Conservation (phyloP, 2,888 invertebrate species). For the Hyles lineata region DNA sequence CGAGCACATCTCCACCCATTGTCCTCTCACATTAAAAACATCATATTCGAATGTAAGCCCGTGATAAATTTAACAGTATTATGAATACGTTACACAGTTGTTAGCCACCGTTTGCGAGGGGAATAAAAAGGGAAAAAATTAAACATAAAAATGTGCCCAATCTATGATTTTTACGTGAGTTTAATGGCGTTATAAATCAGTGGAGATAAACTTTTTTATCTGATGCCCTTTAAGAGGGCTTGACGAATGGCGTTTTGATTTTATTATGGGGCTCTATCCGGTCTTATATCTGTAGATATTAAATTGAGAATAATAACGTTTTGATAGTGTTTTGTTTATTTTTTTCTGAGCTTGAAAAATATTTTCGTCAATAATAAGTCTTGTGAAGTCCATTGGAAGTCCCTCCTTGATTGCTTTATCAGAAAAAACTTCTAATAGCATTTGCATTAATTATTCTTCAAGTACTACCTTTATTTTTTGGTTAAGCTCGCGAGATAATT, state of each 20-base stretch:
- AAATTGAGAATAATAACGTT: constrained; percentile 10
- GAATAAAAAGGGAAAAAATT: constrained; percentile 61
- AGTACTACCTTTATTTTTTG: too few relatives aligned
- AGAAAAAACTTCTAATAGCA: too few relatives aligned
- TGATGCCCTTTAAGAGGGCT: constrained; percentile 42
- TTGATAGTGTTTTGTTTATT: not conserved
- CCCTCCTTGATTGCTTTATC: too few relatives aligned
- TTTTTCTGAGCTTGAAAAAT: not conserved
- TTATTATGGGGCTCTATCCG: constrained; percentile 42
- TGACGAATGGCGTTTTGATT: constrained; percentile 61
- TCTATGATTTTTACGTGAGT: constrained; percentile 67
- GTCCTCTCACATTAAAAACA: constrained; percentile 25
- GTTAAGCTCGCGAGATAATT: too few relatives aligned
- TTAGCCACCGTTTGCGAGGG: constrained; percentile 28
- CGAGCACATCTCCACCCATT: constrained; percentile 17
- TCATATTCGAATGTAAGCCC: constrained; percentile 25
- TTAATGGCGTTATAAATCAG: constrained; percentile 73
- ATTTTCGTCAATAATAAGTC: too few relatives aligned
- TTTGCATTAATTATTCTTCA: too few relatives aligned
- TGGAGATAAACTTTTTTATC: constrained; percentile 63
- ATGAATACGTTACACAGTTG: constrained; percentile 28
- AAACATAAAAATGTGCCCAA: constrained; percentile 60
- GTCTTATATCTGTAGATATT: constrained; percentile 13
- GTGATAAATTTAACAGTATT: constrained; percentile 26
- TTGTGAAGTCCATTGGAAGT: too few relatives aligned